phyloP scores from a whole-genome alignment of 2,888 invertebrate species.

The Drosophila differens region DNA sequence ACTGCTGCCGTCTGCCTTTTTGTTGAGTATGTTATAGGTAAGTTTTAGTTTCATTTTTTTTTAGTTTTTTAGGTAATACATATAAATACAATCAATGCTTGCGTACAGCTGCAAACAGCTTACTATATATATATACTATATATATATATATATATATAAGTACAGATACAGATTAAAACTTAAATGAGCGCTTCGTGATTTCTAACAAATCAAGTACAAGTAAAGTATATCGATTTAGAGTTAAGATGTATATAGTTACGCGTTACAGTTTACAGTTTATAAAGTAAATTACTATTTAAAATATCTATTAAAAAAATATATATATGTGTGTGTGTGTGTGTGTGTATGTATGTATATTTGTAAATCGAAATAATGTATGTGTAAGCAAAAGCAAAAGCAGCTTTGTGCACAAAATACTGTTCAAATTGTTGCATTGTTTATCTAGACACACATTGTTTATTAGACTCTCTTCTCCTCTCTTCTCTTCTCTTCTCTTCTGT shows the following conservation, averaged over 20 bases:
- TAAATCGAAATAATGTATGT: conserved; percentile 24
- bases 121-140: conserved; percentile 29
- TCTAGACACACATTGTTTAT: conserved; percentile 22
- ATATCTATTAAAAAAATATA: conserved; percentile 23
- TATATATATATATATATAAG: conserved; percentile 59
- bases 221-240: conserved; percentile 27
- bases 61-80: conserved; percentile 17
- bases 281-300: conserved; percentile 17
- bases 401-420: conserved; percentile 72
- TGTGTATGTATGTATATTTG: background rate
- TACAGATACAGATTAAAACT: conserved; percentile 75
- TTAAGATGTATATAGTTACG: conserved; percentile 18
- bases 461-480: conserved; percentile 14
- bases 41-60: conserved; percentile 18
- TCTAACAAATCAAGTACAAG: conserved; percentile 48
- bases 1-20: conserved; percentile 17
- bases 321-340: background rate
- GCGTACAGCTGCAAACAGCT: conserved; percentile 37
- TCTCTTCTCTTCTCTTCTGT: background rate
- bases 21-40: conserved; percentile 60
- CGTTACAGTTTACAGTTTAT: conserved; percentile 41
- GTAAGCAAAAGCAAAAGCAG: conserved; percentile 57
- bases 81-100: conserved; percentile 61
- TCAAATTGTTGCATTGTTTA: conserved; percentile 37
- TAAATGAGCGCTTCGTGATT: conserved; percentile 65